A percentile compares a stretch with the other conserved stretches of the same genome.
phyloP scores from a whole-genome alignment of 2,888 invertebrate genomes.

The Hylaea fasciaria region DNA sequence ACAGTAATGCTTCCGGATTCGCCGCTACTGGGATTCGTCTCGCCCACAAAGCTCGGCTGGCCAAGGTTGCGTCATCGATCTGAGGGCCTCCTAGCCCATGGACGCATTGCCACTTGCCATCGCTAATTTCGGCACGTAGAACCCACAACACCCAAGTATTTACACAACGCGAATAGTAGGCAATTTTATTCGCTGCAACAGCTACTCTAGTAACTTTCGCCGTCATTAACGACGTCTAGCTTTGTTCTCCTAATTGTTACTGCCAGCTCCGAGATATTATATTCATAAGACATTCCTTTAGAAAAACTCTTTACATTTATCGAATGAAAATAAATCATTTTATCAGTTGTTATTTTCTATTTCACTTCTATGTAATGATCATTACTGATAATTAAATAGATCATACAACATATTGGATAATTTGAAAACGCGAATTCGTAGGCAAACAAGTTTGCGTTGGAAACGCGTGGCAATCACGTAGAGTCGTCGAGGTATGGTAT shows the following conservation, averaged over 20 bases:
- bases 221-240: conserved; percentile 4
- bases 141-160: conserved; percentile 20
- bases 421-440: not conserved
- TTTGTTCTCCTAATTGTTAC: conserved; percentile 6
- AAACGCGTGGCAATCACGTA: conserved; percentile 48
- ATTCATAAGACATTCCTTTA: not conserved
- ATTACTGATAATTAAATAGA: no score
- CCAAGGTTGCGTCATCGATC: conserved; percentile 71
- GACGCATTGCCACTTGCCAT: conserved; percentile 24
- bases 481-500: conserved; percentile 49
- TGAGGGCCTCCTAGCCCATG: conserved; percentile 47
- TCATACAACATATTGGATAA: not conserved
- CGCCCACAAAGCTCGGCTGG: conserved; percentile 57
- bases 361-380: not conserved
- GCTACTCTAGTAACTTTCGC: conserved; percentile 19
- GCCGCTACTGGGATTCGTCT: conserved; percentile 16
- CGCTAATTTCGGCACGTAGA: conserved; percentile 9
- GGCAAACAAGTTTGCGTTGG: conserved; percentile 22
- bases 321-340: not conserved
- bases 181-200: conserved; percentile 11
- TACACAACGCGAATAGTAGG: not conserved
- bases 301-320: not conserved
- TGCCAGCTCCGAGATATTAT: not conserved
- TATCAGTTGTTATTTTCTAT: not conserved
- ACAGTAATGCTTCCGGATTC: conserved; percentile 37